phyloP scores from a whole-genome alignment of 2,888 invertebrate genomes.

The Dyspetes luteomarginatus region DNA sequence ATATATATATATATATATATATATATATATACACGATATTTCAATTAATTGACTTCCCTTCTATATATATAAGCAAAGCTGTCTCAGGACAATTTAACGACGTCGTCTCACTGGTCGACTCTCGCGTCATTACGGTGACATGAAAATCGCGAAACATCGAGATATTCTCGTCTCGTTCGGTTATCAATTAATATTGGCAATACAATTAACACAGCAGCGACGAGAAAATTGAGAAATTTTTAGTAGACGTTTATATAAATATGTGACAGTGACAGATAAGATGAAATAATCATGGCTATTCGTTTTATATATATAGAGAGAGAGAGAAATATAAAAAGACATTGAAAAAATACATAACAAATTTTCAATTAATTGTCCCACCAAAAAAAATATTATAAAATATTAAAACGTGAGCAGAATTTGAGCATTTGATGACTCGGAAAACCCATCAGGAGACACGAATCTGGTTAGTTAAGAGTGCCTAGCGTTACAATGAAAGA shows the following conservation, averaged over 20 bases:
- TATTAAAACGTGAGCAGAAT: too few species aligned
- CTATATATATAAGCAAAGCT: neutral
- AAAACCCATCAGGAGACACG: neutral
- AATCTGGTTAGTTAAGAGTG: neutral
- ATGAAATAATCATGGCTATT: neutral
- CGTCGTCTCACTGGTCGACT: too few species aligned
- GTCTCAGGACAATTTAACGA: constrained; percentile 36
- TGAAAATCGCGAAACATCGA: neutral
- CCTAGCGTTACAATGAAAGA: neutral
- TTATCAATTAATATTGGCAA: constrained; percentile 45
- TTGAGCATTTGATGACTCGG: too few species aligned
- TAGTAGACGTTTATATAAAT: neutral
- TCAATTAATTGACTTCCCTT: too few species aligned
- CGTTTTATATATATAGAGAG: neutral
- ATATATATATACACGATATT: neutral
- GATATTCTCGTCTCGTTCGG: constrained; percentile 41
- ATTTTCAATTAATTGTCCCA: neutral
- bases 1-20: neutral
- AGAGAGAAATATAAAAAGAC: neutral
- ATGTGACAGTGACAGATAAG: neutral
- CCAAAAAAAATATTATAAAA: neutral
- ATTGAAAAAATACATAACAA: neutral
- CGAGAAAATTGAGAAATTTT: neutral
- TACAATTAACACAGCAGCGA: constrained; percentile 2
- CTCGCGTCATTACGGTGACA: neutral